phyloP scores from a whole-genome alignment of 1,140 invertebrate genomes.

The Atta cephalotes region DNA sequence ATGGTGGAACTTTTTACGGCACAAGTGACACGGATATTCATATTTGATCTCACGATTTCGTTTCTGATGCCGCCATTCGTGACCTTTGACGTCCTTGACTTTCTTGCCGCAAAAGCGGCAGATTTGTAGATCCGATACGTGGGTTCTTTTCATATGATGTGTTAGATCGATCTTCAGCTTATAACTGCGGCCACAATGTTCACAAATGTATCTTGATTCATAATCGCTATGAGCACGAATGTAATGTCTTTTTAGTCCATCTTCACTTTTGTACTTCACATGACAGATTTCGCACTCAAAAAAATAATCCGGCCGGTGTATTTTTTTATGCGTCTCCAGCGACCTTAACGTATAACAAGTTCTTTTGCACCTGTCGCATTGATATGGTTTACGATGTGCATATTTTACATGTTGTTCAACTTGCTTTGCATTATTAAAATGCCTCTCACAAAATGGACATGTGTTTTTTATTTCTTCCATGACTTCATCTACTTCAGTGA shows the following conservation, averaged over 20 bases:
- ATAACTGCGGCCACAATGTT: slow-evolving; percentile 77
- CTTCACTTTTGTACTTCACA: slow-evolving; percentile 84
- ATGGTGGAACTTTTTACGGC: slow-evolving; percentile 84
- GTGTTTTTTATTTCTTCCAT: slow-evolving; percentile 82
- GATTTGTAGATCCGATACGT: slow-evolving; percentile 51
- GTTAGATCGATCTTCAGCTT: slow-evolving; percentile 72
- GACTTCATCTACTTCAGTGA: slow-evolving; percentile 43
- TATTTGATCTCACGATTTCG: slow-evolving; percentile 66
- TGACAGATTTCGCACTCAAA: slow-evolving; percentile 80
- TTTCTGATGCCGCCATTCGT: slow-evolving; percentile 79
- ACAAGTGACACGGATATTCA: slow-evolving; percentile 84
- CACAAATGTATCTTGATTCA: slow-evolving; percentile 74
- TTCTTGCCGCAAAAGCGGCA: slow-evolving; percentile 72
- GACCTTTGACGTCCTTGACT: slow-evolving; percentile 76
- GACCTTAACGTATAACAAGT: slow-evolving; percentile 65
- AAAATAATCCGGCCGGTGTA: slow-evolving; percentile 67
- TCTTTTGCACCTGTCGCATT: slow-evolving; percentile 83
- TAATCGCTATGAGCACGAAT: slow-evolving; percentile 78
- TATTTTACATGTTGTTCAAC: slow-evolving; percentile 84
- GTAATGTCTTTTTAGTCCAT: slow-evolving; percentile 85
- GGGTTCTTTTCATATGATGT: slow-evolving; percentile 71
- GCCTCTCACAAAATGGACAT: slow-evolving; percentile 86
- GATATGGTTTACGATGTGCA: slow-evolving; percentile 84
- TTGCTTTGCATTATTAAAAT: slow-evolving; percentile 82
- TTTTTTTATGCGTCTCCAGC: slow-evolving; percentile 69